Percentiles rank a stretch among this genome's conserved stretches.
These are phyloP conservation scores for Drosophila tani DNA, from an alignment of 1,140 invertebrate species.

Conservation along the genomic window DNA sequence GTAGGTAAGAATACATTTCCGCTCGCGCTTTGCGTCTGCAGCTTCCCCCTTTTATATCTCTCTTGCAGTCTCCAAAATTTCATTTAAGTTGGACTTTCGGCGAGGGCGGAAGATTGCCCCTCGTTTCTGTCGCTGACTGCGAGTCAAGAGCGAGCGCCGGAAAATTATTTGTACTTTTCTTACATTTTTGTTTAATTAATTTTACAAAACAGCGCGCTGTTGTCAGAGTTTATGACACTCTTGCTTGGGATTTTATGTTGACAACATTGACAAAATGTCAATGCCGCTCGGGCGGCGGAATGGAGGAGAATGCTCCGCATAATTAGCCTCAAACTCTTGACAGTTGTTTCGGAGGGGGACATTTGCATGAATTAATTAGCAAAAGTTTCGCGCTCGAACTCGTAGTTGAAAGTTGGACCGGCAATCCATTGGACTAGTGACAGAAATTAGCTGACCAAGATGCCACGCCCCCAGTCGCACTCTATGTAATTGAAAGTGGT, in stretches of 20 bases:
- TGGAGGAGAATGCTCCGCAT: conserved; percentile 56
- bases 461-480: conserved; percentile 22
- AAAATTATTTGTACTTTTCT: conserved; percentile 79
- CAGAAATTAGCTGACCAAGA: conserved; percentile 44
- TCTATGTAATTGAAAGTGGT: conserved; percentile 73
- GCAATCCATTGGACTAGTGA: conserved; percentile 47
- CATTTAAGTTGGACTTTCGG: conserved; percentile 75
- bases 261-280: conserved; percentile 83
- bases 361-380: conserved; percentile 82
- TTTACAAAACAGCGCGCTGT: conserved; percentile 64
- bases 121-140: conserved; percentile 29
- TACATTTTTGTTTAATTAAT: conserved; percentile 83
- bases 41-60: conserved; percentile 12
- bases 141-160: conserved; percentile 60
- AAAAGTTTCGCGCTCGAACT: conserved; percentile 58
- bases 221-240: conserved; percentile 82
- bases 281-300: conserved; percentile 31
- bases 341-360: conserved; percentile 31
- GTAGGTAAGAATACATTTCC: conserved; percentile 5
- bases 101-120: conserved; percentile 6
- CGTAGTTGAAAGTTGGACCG: conserved; percentile 32
- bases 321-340: conserved; percentile 63
- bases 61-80: conserved; percentile 53
- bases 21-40: not conserved
- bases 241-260: conserved; percentile 74